Evolutionary conservation across 2,797 vertebrate species (phyloP), one percentile per base, ranked within the genome.

Genomic region (Mormyrops boulengeri): DNA sequence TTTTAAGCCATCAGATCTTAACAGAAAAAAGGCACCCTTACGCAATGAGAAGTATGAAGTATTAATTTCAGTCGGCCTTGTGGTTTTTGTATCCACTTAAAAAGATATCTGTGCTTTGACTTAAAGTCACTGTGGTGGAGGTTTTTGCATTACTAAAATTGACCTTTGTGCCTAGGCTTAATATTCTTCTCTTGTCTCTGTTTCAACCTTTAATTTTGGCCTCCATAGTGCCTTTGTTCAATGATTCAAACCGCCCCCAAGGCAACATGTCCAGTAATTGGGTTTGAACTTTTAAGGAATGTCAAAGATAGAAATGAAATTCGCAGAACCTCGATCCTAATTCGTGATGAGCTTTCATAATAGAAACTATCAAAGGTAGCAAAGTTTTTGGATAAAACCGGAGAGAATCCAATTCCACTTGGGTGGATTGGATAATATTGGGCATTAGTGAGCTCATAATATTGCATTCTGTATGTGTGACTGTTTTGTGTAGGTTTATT

Each of bases 341-440:
- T 94, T 95, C 94, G 90, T 86, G 93, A 93, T 95, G 19, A 91
- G 86, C 90, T 93, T 91, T 66, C 90, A 90, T 92, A 91, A 91
- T 90, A 49, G 77, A 73, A 86, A 90, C 90, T 91, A 93, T 94
- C 93, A 94, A 94, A 93, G 93, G 91, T 90, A 94, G 93, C 95
- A 93, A 96, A 95, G 95, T 96, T 96, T 93, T 91, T 11, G 93
- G 93, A 94, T 93, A 94, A 93, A 95, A 96, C 95, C 94, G 95
- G 53, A 60, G 22, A 52, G 22, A 57, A 17, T 50, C 47, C 52
- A 57, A 30, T 50, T 22, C 5, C 22, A 11, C n/a, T 52, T 85
- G 49, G 82, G 49, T 52, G 22, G 11, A 50, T 52, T 85, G 82
- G 69, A 38, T 38, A 38, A 38, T 38, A 73, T 7, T 73, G 69